Conservation (phyloP, 2,888 invertebrate species). For the Norana najaformis region DNA sequence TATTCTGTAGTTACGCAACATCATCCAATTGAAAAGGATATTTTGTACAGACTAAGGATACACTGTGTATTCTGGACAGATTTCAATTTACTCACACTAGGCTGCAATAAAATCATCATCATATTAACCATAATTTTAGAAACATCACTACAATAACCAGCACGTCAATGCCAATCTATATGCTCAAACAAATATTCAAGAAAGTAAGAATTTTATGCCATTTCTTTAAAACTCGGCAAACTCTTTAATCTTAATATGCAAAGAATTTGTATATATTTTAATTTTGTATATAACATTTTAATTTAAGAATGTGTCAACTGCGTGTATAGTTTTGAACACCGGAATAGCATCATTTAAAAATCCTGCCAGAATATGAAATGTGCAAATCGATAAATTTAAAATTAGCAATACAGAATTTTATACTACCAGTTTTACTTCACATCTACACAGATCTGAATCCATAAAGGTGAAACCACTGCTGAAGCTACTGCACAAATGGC, state of each 20-base stretch:
- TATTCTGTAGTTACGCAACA: background rate
- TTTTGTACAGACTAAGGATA: slow-evolving; percentile 18
- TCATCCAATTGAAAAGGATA: slow-evolving; percentile 17
- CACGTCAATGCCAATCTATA: background rate
- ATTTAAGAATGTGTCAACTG: background rate
- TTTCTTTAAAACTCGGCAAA: background rate
- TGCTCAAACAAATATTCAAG: background rate
- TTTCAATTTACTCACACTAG: slow-evolving; percentile 19
- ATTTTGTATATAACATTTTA: too few relatives aligned
- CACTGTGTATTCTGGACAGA: background rate
- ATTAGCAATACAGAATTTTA: background rate
- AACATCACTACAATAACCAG: background rate
- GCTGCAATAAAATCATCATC: slow-evolving; percentile 22
- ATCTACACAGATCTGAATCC: background rate
- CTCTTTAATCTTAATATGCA: background rate
- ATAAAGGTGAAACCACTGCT: too few relatives aligned
- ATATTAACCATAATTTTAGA: background rate
- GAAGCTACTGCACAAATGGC: too few relatives aligned
- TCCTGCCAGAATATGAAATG: background rate
- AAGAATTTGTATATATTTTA: too few relatives aligned
- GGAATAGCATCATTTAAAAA: background rate
- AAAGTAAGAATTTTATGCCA: background rate
- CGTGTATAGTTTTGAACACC: background rate
- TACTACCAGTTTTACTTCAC: background rate
- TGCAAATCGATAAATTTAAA: background rate